A percentile compares a stretch with the other conserved stretches of the same genome.
These are phyloP conservation scores for Ischnus inquisitorius DNA, from an alignment of 2,888 invertebrate genomes.

Conservation along the genomic window DNA sequence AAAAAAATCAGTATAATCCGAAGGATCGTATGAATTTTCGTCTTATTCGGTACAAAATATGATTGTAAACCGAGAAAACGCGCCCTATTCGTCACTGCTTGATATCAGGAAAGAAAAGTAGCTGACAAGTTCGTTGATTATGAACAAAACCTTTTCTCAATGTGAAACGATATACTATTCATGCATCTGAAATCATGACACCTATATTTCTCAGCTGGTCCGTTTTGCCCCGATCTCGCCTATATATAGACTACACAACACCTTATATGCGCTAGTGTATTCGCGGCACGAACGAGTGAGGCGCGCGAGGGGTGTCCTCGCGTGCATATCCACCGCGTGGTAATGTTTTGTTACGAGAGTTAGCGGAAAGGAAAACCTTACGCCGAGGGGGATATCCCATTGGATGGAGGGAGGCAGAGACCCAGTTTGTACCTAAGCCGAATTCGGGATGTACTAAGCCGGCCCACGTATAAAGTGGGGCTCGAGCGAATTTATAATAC, in stretches of 20 bases:
- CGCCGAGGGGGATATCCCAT: constrained; percentile 47
- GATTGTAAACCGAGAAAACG: no score
- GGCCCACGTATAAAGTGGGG: constrained; percentile 80
- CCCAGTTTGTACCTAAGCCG: constrained; percentile 72
- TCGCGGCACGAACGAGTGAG: constrained; percentile 58
- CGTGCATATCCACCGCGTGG: constrained; percentile 54
- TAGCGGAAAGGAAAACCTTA: constrained; percentile 13
- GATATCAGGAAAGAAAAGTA: no score
- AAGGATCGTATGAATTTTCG: no score
- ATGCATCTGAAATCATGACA: no score
- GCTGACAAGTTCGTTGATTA: no score
- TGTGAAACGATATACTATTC: no score
- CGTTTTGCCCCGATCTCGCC: background rate
- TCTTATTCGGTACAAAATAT: no score
- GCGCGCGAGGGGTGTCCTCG: constrained; percentile 60
- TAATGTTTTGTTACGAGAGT: constrained; percentile 58
- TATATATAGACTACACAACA: constrained; percentile 6
- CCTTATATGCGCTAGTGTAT: constrained; percentile 33
- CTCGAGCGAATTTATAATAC: constrained; percentile 80
- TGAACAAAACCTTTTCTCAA: no score
- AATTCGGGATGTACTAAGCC: constrained; percentile 74
- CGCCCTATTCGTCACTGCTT: no score
- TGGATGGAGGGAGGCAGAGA: constrained; percentile 39
- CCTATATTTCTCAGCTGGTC: no score
- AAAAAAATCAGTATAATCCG: no score